Evolutionary conservation across 2,888 invertebrate species (phyloP).

Genomic region (Latrodectus hesperus): DNA sequence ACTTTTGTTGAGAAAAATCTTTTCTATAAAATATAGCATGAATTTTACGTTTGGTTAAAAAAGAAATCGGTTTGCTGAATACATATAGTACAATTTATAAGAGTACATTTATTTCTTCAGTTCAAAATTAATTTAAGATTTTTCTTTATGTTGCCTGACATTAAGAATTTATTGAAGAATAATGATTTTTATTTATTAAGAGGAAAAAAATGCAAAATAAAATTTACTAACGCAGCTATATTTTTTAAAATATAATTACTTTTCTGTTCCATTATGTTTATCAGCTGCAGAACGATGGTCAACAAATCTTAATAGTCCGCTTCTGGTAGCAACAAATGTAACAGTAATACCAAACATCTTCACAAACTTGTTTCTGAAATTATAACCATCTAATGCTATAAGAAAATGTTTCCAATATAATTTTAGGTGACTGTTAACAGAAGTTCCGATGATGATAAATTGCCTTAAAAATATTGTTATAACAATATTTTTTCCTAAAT

Average conservation of each 20-base stretch:
- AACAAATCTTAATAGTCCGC: constrained; percentile 92
- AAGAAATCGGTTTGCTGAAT: too few species aligned
- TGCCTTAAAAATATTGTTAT: too few species aligned
- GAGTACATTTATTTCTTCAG: neutral
- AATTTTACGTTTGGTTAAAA: too few species aligned
- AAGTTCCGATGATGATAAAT: too few species aligned
- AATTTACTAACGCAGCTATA: too few species aligned
- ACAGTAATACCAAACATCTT: constrained; percentile 71
- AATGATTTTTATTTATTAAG: too few species aligned
- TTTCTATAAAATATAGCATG: too few species aligned
- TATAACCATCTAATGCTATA: constrained; percentile 25
- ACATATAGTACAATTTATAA: too few species aligned
- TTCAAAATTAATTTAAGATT: neutral
- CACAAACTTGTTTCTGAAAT: constrained; percentile 69
- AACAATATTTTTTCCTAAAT: too few species aligned
- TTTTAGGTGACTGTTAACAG: too few species aligned
- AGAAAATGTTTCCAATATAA: constrained; percentile 4
- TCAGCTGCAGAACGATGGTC: constrained; percentile 77
- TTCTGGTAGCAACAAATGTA: constrained; percentile 91
- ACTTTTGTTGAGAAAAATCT: too few species aligned
- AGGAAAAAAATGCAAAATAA: too few species aligned
- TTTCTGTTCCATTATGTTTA: constrained; percentile 66
- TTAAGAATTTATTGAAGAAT: neutral
- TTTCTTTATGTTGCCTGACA: neutral
- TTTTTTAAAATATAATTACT: constrained; percentile 27